Conservation (phyloP, 2,888 invertebrate species). For the Quadroppia sp. region DNA sequence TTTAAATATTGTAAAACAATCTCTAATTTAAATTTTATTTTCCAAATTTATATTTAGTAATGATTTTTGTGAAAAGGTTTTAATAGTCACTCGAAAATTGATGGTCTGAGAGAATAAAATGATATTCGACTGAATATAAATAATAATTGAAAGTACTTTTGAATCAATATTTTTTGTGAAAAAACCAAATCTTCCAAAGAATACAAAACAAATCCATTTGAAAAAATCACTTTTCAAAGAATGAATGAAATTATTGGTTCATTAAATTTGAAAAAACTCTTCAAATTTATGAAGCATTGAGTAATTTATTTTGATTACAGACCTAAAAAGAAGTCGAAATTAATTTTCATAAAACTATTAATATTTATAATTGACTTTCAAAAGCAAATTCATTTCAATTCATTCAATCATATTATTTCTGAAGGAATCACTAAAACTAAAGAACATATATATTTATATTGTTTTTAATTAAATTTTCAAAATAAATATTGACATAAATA, state of each 20-base stretch:
- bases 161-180: no score
- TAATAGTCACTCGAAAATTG: no score
- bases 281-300: background rate
- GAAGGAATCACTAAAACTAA: background rate
- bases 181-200: constrained; percentile 12
- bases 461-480: constrained; percentile 14
- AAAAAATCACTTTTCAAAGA: background rate
- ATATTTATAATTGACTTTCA: background rate
- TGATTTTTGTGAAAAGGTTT: no score
- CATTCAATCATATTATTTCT: background rate
- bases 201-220: background rate
- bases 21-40: no score
- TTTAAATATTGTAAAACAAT: no score
- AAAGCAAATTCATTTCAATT: background rate
- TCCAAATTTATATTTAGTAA: no score
- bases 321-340: background rate
- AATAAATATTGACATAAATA: constrained; percentile 14
- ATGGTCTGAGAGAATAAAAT: no score
- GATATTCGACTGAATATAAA: no score
- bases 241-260: background rate
- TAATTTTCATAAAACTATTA: background rate
- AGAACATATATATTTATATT: background rate
- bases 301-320: constrained; percentile 11
- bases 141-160: no score
- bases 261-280: background rate